These are phyloP conservation scores for Neoaliturus tenellus DNA, from an alignment of 2,888 invertebrate species.

Conservation along the genomic window DNA sequence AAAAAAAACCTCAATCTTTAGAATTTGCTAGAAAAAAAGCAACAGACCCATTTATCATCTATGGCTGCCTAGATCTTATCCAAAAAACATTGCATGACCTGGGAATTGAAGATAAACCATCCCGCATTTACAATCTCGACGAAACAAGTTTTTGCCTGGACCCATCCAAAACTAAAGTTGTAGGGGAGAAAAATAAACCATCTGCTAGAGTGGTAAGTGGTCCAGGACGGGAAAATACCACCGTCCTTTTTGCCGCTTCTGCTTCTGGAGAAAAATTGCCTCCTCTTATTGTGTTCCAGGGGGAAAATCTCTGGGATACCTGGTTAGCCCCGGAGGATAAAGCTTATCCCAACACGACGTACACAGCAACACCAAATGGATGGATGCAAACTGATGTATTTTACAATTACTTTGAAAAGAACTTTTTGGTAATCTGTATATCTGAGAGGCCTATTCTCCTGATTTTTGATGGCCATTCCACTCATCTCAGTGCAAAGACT, in stretches of 20 bases:
- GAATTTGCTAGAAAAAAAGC: conserved; percentile 68
- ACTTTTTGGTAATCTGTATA: conserved; percentile 46
- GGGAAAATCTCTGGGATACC: conserved; percentile 69
- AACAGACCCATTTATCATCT: conserved; percentile 65
- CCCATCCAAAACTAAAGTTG: conserved; percentile 62
- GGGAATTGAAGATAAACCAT: conserved; percentile 62
- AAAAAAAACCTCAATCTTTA: conserved; percentile 69
- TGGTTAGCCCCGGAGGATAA: conserved; percentile 67
- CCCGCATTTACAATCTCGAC: conserved; percentile 66
- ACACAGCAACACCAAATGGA: conserved; percentile 68
- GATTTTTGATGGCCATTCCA: conserved; percentile 60
- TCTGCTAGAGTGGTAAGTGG: conserved; percentile 41
- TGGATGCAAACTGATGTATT: conserved; percentile 67
- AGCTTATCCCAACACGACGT: conserved; percentile 66
- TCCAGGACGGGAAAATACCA: conserved; percentile 46
- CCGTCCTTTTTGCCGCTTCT: conserved; percentile 43
- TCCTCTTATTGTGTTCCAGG: conserved; percentile 69
- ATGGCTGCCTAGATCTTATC: no score
- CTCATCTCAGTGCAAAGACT: conserved; percentile 49
- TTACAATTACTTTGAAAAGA: conserved; percentile 57
- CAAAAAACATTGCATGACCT: conserved; percentile 62
- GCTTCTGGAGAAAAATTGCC: conserved; percentile 67
- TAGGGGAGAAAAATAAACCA: conserved; percentile 55
- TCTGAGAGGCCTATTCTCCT: conserved; percentile 55
- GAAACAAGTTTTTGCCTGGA: conserved; percentile 66